Conservation (phyloP, 1,140 invertebrate genomes). For the Drosophila equinoxialis region DNA sequence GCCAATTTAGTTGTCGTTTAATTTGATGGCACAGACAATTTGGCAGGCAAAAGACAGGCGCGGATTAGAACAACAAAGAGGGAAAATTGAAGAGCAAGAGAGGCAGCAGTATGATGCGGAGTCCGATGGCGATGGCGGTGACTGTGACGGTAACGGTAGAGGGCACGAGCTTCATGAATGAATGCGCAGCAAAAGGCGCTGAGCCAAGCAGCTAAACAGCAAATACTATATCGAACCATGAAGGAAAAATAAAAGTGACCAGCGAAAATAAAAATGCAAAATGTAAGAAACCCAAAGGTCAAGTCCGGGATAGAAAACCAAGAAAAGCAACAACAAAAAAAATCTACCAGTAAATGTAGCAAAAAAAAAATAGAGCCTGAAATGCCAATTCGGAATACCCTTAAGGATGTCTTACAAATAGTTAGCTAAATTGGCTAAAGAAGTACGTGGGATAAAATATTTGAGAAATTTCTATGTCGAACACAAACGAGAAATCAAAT, state of each 20-base stretch:
- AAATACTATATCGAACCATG: constrained; percentile 28
- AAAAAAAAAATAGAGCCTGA: not conserved
- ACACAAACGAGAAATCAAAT: no score
- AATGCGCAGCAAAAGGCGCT: constrained; percentile 45
- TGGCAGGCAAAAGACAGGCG: constrained; percentile 58
- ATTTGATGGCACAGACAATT: constrained; percentile 68
- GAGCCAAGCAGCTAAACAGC: constrained; percentile 42
- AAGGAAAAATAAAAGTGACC: constrained; percentile 50
- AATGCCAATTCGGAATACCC: not conserved
- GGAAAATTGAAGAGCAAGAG: not conserved
- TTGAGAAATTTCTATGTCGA: no score
- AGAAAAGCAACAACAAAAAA: constrained; percentile 28
- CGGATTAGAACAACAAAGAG: constrained; percentile 30
- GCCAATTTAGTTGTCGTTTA: constrained; percentile 74
- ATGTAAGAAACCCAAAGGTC: constrained; percentile 25
- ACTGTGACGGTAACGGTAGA: no score
- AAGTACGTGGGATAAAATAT: no score
- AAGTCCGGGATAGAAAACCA: constrained; percentile 8
- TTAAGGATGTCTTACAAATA: not conserved
- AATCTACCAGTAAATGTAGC: not conserved
- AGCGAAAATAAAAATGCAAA: constrained; percentile 44
- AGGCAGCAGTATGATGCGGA: not conserved
- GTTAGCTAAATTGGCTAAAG: not conserved
- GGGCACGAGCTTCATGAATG: constrained; percentile 46
- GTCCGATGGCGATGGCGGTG: not conserved